Evolutionary conservation across 2,113 vertebrate species (phyloP), one percentile per base, ranked within the genome.

Genomic region (Paratilapia polleni): DNA sequence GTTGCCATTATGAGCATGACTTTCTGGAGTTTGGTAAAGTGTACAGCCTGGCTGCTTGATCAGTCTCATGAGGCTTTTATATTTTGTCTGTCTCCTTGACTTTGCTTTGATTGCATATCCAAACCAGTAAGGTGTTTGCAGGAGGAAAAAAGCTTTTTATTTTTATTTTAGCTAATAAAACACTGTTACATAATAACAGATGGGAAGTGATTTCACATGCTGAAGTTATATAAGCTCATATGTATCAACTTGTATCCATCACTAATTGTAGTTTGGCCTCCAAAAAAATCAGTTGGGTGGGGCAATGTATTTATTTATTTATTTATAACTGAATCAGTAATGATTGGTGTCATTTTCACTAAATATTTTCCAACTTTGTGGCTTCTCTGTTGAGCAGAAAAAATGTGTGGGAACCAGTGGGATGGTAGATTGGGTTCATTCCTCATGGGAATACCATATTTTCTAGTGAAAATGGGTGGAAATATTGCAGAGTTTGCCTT

Each of bases 51-150:
- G 41, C 63, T 47, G 28, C 64, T 76, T 11, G 43, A 59, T 77
- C 34, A 8, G 49, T 2, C 20, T 68, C 19, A 13, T 11, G 49
- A 63, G 28, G n/a, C 26, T 38, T 9, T 19, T 76, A 73, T 87
- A 68, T 85, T 87, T 56, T 57, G 62, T 81, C 58, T 6, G 52
- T 78, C 47, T 87, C 79, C 36, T 76, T 14, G 17, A 61, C 86
- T 86, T 61, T 90, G 87, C 82, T 91, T 87, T 86, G 56, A 38
- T 80, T 57, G 41, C 14, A 6, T 80, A 22, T 81, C 26, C 75
- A 62, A 61, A 77, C 24, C 60, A 19, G 63, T 61, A 60, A 59
- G 74, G 28, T 84, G 84, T 34, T 41, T 3, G 9, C 13, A 2
- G 10, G 63, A 41, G 52, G 19, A 43, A 68, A 57, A 74, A 73